These are phyloP conservation scores for Corvus hawaiiensis DNA, from an alignment of 2,113 vertebrate species.

Conservation along the genomic window DNA sequence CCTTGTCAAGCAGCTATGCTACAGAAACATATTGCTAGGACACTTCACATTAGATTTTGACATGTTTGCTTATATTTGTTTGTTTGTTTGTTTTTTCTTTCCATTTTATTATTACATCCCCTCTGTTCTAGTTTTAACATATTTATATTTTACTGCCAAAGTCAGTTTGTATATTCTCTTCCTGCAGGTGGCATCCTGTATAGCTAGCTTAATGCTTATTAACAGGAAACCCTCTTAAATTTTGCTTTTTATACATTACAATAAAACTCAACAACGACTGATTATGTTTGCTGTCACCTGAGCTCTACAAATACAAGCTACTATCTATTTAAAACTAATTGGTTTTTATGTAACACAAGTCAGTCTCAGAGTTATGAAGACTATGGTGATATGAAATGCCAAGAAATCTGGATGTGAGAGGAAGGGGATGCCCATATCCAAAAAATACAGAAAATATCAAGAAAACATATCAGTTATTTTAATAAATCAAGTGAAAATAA, in stretches of 20 bases:
- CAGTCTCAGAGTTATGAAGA: not conserved
- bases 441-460: not conserved
- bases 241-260: not conserved
- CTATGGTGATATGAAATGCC: not conserved
- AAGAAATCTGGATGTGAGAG: not conserved
- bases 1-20: not conserved
- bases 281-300: not conserved
- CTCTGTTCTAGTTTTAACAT: not conserved
- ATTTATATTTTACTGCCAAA: not conserved
- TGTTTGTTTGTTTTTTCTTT: not conserved
- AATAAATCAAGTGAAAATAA: not conserved
- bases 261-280: not conserved
- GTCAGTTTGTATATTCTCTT: not conserved
- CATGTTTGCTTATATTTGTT: not conserved
- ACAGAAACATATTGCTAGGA: not conserved
- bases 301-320: not conserved
- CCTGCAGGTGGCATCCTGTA: not conserved
- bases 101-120: not conserved
- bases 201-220: not conserved
- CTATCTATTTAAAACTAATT: not conserved
- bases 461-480: not conserved
- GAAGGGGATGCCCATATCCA: not conserved
- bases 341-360: not conserved
- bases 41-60: not conserved
- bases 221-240: not conserved